Evolutionary conservation across 2,888 invertebrate genomes (phyloP).

Genomic region (Baccha elongata): DNA sequence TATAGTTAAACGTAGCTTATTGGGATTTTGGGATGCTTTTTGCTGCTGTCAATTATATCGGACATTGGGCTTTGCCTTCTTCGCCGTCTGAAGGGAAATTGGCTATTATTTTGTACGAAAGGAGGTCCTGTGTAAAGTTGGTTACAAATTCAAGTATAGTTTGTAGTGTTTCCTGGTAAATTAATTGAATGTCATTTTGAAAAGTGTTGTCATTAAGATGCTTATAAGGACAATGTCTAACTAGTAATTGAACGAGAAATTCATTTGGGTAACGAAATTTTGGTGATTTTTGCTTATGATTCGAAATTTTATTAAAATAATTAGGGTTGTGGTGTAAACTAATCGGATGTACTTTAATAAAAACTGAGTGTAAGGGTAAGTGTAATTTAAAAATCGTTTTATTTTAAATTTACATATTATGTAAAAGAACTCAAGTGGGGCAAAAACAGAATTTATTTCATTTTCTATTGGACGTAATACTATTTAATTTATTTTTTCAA

Average conservation of each 20-base stretch:
- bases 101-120: slow-evolving; percentile 46
- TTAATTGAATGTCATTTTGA: slow-evolving; percentile 48
- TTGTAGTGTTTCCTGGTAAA: slow-evolving; percentile 25
- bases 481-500: too few relatives aligned
- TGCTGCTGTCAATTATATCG: slow-evolving; percentile 54
- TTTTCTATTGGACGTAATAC: too few relatives aligned
- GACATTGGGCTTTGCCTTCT: slow-evolving; percentile 44
- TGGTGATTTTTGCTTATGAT: not conserved
- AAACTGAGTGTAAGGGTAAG: too few relatives aligned
- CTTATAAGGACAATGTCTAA: too few relatives aligned
- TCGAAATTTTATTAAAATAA: not conserved
- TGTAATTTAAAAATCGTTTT: too few relatives aligned
- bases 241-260: too few relatives aligned
- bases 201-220: slow-evolving; percentile 46
- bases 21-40: slow-evolving; percentile 30
- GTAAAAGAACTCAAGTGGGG: too few relatives aligned
- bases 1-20: slow-evolving; percentile 47
- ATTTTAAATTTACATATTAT: too few relatives aligned
- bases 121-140: slow-evolving; percentile 30
- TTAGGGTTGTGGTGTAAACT: not conserved
- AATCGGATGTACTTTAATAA: not conserved
- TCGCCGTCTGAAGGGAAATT: slow-evolving; percentile 45
- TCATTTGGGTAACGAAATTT: not conserved
- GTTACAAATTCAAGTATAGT: slow-evolving; percentile 42
- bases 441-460: too few relatives aligned